Evolutionary conservation across 2,888 invertebrate species (phyloP), one percentile per base, ranked within the genome.

Genomic region (Eucera pruinosa): DNA sequence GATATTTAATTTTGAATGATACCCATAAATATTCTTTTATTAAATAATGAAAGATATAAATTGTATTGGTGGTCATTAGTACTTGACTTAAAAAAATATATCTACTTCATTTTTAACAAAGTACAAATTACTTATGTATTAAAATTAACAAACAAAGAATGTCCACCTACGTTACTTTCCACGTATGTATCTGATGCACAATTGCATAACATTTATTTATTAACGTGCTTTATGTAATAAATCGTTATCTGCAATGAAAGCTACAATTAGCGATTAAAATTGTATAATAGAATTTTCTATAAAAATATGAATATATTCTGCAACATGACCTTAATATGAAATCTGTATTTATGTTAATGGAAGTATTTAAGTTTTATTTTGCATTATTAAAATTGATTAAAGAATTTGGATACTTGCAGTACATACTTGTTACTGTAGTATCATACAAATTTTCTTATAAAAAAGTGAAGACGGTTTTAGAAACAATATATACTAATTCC

Each of bases 1-100:
- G 11, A 60, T 11, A 15, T 60, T 70, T 60, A 45, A 23, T 70
- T 61, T 47, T 47, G 5, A 47, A 54, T 15, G 23, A 30, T 47
- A 43, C 13, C 11, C 57, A 58, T 25, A 43, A 58, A 50, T 36
- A 11, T 15, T 47, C 18, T 48, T 9, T 11, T 7, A 45, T 11
- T 69, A 15, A 18, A 30, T 9, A 39, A 39, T 62, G n/a, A 15
- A 36, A 20, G 11, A 33, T 43, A 48, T 41, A 20, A 41, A n/a
- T 54, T n/a, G n/a, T n/a, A n/a, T n/a, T 58, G 39, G 18, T 41
- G 13, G 50, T 50, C 25, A 50, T 33, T 23, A 41, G 36, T 18
- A 65, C 20, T 36, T 55, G 20, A 33, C 13, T 50, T 60, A 52
- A 50, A 2, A 47, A n/a, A 39, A 33, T 39, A 36, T 36, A 61